Percentiles rank a stretch among this genome's conserved stretches.
phyloP scores from a whole-genome alignment of 2,797 vertebrate genomes.

The Karalla daura region DNA sequence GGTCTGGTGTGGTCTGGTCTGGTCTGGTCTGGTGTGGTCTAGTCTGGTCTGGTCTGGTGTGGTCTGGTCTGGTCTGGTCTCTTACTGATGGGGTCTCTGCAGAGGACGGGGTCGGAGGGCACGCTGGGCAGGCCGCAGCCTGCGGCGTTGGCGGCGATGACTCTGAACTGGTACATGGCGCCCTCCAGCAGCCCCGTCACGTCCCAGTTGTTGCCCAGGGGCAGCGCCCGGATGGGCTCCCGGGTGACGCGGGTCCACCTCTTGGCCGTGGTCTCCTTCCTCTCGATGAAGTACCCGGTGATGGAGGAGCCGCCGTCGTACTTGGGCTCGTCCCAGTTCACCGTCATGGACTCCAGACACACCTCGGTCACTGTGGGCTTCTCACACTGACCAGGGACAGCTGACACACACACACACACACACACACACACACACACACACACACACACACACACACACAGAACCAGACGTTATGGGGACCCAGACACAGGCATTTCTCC shows the following conservation, averaged over 20 bases:
- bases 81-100: constrained; percentile 96
- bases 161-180: constrained; percentile 94
- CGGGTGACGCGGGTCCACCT: constrained; percentile 94
- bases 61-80: no score
- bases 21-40: no score
- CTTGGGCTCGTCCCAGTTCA: constrained; percentile 98
- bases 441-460: no score
- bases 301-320: constrained; percentile 95
- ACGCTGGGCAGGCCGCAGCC: constrained; percentile 93
- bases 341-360: constrained; percentile 92
- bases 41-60: no score
- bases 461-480: no score
- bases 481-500: no score
- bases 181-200: constrained; percentile 92
- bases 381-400: constrained; percentile 96
- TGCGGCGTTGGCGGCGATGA: constrained; percentile 93
- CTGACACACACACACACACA: no score
- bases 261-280: constrained; percentile 94
- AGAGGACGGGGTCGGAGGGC: constrained; percentile 92
- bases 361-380: constrained; percentile 95
- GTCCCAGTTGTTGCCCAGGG: constrained; percentile 92
- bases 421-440: no score
- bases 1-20: no score
- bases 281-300: constrained; percentile 94
- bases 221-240: constrained; percentile 92